phyloP scores from a whole-genome alignment of 2,113 vertebrate species.

The Nicator chloris region DNA sequence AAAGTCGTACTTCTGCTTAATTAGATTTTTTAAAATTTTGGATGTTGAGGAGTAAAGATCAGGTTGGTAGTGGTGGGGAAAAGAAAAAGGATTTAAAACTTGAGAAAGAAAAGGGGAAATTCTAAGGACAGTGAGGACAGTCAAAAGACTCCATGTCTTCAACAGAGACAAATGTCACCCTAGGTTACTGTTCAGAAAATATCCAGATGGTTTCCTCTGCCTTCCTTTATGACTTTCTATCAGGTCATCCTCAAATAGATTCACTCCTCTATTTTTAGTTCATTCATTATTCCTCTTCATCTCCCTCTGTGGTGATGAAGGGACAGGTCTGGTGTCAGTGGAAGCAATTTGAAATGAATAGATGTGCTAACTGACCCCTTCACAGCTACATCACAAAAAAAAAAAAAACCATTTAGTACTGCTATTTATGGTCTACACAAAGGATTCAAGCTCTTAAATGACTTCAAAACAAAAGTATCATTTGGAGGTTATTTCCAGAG shows the following conservation, averaged over 20 bases:
- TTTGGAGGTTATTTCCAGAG: not conserved
- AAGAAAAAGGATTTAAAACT: not conserved
- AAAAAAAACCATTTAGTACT: not conserved
- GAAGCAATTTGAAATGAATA: constrained; percentile 43
- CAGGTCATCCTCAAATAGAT: constrained; percentile 53
- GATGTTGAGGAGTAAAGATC: not conserved
- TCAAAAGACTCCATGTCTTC: not conserved
- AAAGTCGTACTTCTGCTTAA: not conserved
- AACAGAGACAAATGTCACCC: not conserved
- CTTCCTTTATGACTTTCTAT: constrained; percentile 36
- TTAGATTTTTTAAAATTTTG: not conserved
- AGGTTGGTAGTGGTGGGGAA: not conserved
- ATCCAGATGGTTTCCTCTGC: constrained; percentile 25
- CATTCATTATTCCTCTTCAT: constrained; percentile 48
- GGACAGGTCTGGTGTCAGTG: constrained; percentile 34
- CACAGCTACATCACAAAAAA: not conserved
- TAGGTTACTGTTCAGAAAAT: constrained; percentile 37
- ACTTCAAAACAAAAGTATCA: not conserved
- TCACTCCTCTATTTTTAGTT: constrained; percentile 55
- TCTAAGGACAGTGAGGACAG: not conserved
- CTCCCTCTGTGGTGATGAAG: not conserved
- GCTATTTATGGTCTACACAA: constrained; percentile 22
- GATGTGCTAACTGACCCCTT: constrained; percentile 46
- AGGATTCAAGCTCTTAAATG: not conserved
- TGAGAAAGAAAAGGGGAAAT: not conserved